phyloP scores from a whole-genome alignment of 37 sponge, comb jelly and placozoan genomes.

The Ianthella basta region DNA sequence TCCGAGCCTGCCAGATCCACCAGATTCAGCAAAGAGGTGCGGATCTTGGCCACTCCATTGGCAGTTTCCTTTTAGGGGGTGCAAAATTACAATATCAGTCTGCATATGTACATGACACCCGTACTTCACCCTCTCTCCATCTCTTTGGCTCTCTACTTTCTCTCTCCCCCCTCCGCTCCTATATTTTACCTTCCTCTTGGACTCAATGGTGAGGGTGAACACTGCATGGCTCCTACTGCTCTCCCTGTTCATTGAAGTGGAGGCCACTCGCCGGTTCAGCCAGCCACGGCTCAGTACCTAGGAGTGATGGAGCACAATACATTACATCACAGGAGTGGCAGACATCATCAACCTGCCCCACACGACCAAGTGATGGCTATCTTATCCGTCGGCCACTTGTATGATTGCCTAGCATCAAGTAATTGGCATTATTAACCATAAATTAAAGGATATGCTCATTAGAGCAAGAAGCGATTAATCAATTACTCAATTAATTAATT shows the following conservation, averaged over 20 bases:
- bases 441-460: too few species aligned
- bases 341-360: too few species aligned
- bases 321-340: not conserved
- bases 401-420: too few species aligned
- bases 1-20: slow-evolving; percentile 91
- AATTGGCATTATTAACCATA: too few species aligned
- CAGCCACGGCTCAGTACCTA: slow-evolving; percentile 77
- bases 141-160: too few species aligned
- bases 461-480: too few species aligned
- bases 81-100: not conserved
- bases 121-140: too few species aligned
- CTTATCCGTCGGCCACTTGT: too few species aligned
- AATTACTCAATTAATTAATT: too few species aligned
- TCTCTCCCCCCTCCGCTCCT: not conserved
- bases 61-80: slow-evolving; percentile 55
- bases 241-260: slow-evolving; percentile 92
- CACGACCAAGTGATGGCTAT: too few species aligned
- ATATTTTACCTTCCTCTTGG: slow-evolving; percentile 81
- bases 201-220: slow-evolving; percentile 84
- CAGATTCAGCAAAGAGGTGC: slow-evolving; percentile 74
- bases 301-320: not conserved
- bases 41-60: slow-evolving; percentile 68
- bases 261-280: slow-evolving; percentile 80
- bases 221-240: slow-evolving; percentile 92
- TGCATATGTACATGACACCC: too few species aligned